Conservation (phyloP, 2,113 vertebrate genomes). For the Oncorhynchus keta region DNA sequence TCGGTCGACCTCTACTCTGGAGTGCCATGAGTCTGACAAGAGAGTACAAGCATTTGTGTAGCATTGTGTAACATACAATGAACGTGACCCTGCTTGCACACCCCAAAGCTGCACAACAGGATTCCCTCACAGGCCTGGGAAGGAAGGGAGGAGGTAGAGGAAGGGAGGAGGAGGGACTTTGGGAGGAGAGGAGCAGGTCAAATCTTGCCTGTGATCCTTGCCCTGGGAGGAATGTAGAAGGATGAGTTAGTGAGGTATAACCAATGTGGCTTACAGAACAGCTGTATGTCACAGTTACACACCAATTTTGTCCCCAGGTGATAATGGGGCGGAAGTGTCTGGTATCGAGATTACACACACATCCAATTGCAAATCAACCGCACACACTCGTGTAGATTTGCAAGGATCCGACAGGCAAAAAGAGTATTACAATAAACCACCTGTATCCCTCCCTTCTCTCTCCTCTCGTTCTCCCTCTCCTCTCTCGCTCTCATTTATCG, state of each 20-base stretch:
- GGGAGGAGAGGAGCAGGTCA: background rate
- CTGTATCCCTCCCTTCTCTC: slow-evolving; percentile 28
- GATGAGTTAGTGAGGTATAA: background rate
- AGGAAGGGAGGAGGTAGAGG: slow-evolving; percentile 18
- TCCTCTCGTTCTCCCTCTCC: slow-evolving; percentile 30
- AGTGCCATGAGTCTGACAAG: no score
- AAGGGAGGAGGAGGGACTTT: background rate
- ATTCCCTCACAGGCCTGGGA: slow-evolving; percentile 53
- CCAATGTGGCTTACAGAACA: no score
- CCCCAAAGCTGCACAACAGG: slow-evolving; percentile 63
- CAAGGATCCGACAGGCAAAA: no score
- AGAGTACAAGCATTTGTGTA: background rate
- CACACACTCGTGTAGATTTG: no score
- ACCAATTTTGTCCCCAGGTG: no score
- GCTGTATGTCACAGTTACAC: no score
- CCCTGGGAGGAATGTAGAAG: background rate
- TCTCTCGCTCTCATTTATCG: slow-evolving; percentile 3
- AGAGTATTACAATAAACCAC: background rate
- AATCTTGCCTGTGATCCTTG: background rate
- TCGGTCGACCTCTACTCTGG: no score
- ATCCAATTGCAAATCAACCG: no score
- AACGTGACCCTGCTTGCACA: slow-evolving; percentile 61
- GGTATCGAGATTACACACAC: no score
- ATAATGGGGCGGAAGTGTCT: no score
- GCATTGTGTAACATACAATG: background rate